Base-by-base conservation (phyloP, 2,888 invertebrate species). In the Leptinotarsa peninsularis region DNA sequence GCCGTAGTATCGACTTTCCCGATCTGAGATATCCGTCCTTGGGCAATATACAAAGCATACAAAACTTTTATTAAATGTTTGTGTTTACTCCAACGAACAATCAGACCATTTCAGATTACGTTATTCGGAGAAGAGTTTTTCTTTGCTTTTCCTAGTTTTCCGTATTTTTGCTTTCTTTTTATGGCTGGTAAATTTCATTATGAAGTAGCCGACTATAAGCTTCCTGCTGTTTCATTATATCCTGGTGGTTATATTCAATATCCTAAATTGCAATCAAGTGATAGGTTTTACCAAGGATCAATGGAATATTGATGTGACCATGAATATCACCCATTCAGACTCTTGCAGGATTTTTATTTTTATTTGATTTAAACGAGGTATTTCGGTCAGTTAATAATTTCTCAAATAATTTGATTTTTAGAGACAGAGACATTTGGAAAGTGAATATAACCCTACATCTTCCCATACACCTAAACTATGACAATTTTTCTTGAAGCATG, bases 61-160 rank as follows among this genome's bases (percentile, higher is more conserved):
- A 70, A 60, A 72, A 72, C 70, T 69, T 76, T 76, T 76, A 72
- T 76, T 76, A 72, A 73, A 76, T 73, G 72, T 73, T 76, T 76
- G 72, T 76, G 73, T 76, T 76, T 70, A 73, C 76, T 67, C 56
- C 70, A 70, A 63, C 72, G 66, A 75, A 74, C 74, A 71, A 75
- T 75, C 68, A 54, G 50, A 43, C 68, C 56, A 58, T 69, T 75
- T 66, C 52, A 72, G 72, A 75, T 75, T 71, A 75, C 71, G 54
- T 67, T 71, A 67, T 52, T 67, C 50, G 17, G 60, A 49, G 27
- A 21, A 49, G 50, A 52, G 67, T 72, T 60, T 63, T 66, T n/a
- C n/a, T 52, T 63, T 56, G 56, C 23, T 50, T 43, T 49, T 23
- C 13, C 56, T 69, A 21, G 43, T 58, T 13, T 43, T 21, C 43